These are phyloP conservation scores for Hydrotaea diabolus DNA, from an alignment of 2,888 invertebrate species.

Conservation along the genomic window DNA sequence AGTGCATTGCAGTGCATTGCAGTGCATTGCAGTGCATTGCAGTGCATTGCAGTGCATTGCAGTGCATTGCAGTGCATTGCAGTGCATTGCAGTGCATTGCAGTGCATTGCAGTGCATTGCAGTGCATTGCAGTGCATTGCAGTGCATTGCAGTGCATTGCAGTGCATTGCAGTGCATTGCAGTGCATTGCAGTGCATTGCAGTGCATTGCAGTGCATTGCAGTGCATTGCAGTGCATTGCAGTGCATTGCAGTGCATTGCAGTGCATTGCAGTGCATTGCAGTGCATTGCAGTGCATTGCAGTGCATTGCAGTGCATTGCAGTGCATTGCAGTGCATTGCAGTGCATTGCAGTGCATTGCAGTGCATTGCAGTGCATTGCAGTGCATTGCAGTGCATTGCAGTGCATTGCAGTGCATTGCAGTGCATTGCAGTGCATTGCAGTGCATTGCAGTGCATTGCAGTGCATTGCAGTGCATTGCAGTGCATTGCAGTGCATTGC, in stretches of 20 bases:
- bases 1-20: constrained; percentile 36
- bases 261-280: constrained; percentile 40
- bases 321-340: not conserved
- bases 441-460: not conserved
- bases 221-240: constrained; percentile 40
- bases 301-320: constrained; percentile 40
- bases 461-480: not conserved
- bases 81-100: constrained; percentile 41
- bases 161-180: constrained; percentile 43
- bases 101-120: constrained; percentile 26
- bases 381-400: not conserved
- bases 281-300: constrained; percentile 43
- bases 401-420: not conserved
- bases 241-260: constrained; percentile 41
- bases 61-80: constrained; percentile 33
- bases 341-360: not conserved
- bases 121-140: constrained; percentile 42
- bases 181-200: constrained; percentile 40
- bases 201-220: constrained; percentile 39
- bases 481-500: not conserved
- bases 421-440: not conserved
- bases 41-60: constrained; percentile 5
- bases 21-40: constrained; percentile 43
- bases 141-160: constrained; percentile 43
- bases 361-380: not conserved